Evolutionary conservation across 2,797 vertebrate genomes (phyloP).

Genomic region (Coregonus ussuriensis): DNA sequence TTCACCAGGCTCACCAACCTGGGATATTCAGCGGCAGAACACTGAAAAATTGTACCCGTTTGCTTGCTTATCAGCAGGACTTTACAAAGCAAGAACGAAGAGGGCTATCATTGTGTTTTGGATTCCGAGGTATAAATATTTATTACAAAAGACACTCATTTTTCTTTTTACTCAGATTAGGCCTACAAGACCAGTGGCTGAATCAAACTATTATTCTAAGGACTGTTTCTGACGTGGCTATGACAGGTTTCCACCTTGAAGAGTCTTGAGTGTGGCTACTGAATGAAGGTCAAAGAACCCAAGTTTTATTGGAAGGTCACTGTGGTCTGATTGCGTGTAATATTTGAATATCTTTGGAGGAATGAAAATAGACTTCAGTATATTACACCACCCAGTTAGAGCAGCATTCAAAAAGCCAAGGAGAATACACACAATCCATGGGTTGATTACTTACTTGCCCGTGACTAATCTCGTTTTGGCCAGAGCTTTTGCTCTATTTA

Average conservation of each 20-base stretch:
- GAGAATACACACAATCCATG: neutral
- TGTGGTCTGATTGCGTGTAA: neutral
- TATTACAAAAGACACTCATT: conserved; percentile 12
- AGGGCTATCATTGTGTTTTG: neutral
- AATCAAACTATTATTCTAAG: neutral
- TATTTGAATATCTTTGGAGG: too few species aligned
- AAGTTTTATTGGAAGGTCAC: neutral
- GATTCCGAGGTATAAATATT: conserved; percentile 8
- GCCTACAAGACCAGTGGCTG: conserved; percentile 5
- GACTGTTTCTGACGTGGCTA: conserved; percentile 3
- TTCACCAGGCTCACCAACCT: too few species aligned
- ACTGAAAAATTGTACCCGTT: neutral
- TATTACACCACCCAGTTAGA: neutral
- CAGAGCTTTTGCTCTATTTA: too few species aligned
- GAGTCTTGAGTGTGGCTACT: conserved; percentile 1
- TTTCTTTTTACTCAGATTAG: conserved; percentile 10
- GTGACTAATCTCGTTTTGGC: neutral
- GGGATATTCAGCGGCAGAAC: neutral
- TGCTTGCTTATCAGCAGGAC: neutral
- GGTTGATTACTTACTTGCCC: neutral
- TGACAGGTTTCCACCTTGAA: conserved; percentile 17
- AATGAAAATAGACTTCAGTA: neutral
- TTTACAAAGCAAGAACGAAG: neutral
- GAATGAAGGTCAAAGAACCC: neutral
- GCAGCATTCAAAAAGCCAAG: neutral